Percentiles rank a stretch among this genome's conserved stretches.
Conservation (phyloP, 2,888 invertebrate genomes). For the Hirtodrosophila alboralis region DNA sequence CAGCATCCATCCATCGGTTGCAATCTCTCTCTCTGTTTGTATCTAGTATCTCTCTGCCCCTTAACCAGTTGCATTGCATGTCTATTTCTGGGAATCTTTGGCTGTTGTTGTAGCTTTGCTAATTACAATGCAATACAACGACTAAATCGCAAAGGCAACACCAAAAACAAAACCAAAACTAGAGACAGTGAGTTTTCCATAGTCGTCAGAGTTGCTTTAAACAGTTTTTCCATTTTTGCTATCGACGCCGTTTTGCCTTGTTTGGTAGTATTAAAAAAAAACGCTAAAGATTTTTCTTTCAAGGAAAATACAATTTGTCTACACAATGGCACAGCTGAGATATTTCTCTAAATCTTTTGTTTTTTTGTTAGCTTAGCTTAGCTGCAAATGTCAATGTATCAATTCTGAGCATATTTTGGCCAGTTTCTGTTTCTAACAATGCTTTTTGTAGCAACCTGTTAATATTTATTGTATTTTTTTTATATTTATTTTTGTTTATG, state of each 20-base stretch:
- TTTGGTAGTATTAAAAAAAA: conserved; percentile 25
- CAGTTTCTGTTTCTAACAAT: conserved; percentile 1
- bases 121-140: conserved; percentile 52
- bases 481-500: conserved; percentile 43
- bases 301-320: conserved; percentile 47
- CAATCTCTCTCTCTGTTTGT: no score
- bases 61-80: conserved; percentile 46
- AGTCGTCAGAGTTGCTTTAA: conserved; percentile 36
- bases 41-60: conserved; percentile 12
- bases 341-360: no score
- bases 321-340: conserved; percentile 2
- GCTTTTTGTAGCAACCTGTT: conserved; percentile 36
- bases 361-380: no score
- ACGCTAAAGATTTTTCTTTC: conserved; percentile 29
- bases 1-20: no score
- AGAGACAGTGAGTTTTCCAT: conserved; percentile 52
- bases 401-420: conserved; percentile 15
- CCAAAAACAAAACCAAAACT: conserved; percentile 35
- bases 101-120: conserved; percentile 38
- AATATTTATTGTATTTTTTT: conserved; percentile 19
- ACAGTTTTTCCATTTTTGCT: conserved; percentile 40
- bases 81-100: conserved; percentile 62
- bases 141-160: conserved; percentile 40
- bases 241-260: conserved; percentile 32
- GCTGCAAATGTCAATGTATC: conserved; percentile 64